Conservation (phyloP, 92 coral and sea anemone species). For the Phenganax stokvisi region DNA sequence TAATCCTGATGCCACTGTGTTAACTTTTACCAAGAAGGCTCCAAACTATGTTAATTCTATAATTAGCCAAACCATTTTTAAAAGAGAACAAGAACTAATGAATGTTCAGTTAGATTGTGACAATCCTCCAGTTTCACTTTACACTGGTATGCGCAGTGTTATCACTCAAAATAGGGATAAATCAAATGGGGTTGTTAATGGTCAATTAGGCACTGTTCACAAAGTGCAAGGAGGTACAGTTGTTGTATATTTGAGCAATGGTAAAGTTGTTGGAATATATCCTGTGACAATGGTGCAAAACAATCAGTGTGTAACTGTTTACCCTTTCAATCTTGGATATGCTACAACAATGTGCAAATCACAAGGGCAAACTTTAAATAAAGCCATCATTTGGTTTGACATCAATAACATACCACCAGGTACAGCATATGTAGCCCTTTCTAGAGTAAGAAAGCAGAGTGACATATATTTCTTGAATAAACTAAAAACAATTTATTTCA, state of each 20-base stretch:
- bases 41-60: not conserved
- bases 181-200: constrained; percentile 33
- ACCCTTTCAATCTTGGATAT: no score
- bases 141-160: constrained; percentile 19
- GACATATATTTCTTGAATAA: no score
- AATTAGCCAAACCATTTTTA: not conserved
- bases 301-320: no score
- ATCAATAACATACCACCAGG: no score
- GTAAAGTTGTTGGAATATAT: not conserved
- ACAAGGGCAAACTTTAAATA: no score
- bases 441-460: no score
- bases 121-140: not conserved
- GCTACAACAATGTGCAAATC: no score
- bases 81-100: not conserved
- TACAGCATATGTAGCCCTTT: no score
- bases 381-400: no score
- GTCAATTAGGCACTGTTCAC: constrained; percentile 33
- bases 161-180: constrained; percentile 41
- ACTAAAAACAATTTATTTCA: no score
- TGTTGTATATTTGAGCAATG: not conserved
- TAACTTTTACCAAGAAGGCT: constrained; percentile 17
- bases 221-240: not conserved
- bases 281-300: constrained; percentile 27
- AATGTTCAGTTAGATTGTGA: not conserved
- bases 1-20: not conserved